These are phyloP conservation scores for Encarsia formosa DNA, from an alignment of 2,888 invertebrate species.

Conservation along the genomic window DNA sequence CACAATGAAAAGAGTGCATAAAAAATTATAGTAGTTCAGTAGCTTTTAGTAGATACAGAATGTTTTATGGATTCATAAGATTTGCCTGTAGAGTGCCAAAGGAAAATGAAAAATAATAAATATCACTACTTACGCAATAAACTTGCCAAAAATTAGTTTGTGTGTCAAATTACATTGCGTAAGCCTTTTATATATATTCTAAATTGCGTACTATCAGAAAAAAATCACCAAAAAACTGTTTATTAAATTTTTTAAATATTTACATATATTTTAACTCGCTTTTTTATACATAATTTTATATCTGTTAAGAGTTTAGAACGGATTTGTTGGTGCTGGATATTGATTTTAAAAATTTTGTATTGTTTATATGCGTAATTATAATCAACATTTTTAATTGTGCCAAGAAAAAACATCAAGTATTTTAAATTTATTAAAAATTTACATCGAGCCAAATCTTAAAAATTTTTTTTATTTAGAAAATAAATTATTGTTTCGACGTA, in stretches of 20 bases:
- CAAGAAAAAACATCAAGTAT: slow-evolving; percentile 9
- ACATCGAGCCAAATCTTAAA: not conserved
- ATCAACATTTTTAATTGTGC: slow-evolving; percentile 23
- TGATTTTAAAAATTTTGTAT: slow-evolving; percentile 15
- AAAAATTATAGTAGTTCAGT: not conserved
- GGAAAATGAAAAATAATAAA: too few relatives aligned
- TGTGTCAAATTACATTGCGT: too few relatives aligned
- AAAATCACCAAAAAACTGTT: not conserved
- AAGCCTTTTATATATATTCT: too few relatives aligned
- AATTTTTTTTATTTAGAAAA: not conserved
- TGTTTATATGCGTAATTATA: slow-evolving; percentile 9
- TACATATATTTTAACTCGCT: not conserved
- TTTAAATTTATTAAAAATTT: slow-evolving; percentile 3
- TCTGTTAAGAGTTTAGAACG: too few relatives aligned
- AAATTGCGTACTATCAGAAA: too few relatives aligned
- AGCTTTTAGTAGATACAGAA: too few relatives aligned
- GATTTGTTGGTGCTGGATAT: too few relatives aligned
- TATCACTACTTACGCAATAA: not conserved
- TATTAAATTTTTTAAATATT: not conserved
- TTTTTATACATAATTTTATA: not conserved
- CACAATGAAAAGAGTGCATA: not conserved
- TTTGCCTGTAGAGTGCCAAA: too few relatives aligned
- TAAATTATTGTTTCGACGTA: not conserved
- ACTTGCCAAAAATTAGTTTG: not conserved
- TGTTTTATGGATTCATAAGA: too few relatives aligned